phyloP scores from a whole-genome alignment of 2,888 invertebrate genomes.

The Germaria angustata region DNA sequence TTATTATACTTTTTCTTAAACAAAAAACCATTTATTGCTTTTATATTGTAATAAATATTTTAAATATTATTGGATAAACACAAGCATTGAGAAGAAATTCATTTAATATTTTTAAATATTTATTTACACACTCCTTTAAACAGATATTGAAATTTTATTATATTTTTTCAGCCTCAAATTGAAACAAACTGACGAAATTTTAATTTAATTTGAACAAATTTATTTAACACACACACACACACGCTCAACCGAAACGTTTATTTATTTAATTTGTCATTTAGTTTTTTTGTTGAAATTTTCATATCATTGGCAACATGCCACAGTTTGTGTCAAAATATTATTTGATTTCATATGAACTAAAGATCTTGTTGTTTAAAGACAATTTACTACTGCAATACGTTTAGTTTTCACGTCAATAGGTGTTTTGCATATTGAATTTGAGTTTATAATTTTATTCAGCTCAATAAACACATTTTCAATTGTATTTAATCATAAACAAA shows the following conservation, averaged over 20 bases:
- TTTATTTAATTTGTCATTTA: background rate
- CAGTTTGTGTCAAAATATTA: conserved; percentile 20
- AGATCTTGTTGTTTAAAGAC: conserved; percentile 14
- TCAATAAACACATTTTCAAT: conserved; percentile 51
- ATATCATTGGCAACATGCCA: conserved; percentile 46
- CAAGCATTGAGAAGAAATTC: background rate
- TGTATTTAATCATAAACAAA: conserved; percentile 36
- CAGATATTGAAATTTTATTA: background rate
- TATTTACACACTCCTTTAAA: background rate
- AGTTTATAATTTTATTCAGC: conserved; percentile 74
- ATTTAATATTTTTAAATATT: background rate
- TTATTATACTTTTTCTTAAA: background rate
- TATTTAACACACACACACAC: background rate
- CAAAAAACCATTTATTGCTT: background rate
- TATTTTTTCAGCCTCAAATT: background rate
- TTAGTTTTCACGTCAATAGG: background rate
- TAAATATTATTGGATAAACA: background rate
- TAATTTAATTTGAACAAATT: conserved; percentile 20
- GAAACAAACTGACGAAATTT: conserved; percentile 6
- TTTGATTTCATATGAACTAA: conserved; percentile 28
- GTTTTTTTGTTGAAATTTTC: background rate
- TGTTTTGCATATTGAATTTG: conserved; percentile 67
- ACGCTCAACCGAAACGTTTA: background rate
- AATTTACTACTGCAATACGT: background rate
- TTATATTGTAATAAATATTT: background rate